Percentiles rank a stretch among this genome's conserved stretches.
phyloP scores from a whole-genome alignment of 2,797 vertebrate species.

The Psittacula echo region DNA sequence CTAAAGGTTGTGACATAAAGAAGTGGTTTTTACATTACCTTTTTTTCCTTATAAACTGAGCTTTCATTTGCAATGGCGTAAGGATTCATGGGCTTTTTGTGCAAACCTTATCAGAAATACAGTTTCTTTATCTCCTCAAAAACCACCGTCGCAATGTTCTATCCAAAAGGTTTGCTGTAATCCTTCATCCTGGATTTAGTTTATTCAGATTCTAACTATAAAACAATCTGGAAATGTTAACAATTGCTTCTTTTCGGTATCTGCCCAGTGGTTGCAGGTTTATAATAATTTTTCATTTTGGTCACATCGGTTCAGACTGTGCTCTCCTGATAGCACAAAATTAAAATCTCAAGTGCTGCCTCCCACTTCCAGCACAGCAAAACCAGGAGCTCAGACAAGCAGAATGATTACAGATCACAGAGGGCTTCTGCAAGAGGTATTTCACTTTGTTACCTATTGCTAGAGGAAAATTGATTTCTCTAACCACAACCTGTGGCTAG shows the following conservation, averaged over 20 bases:
- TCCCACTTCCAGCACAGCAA: background rate
- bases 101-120: conserved; percentile 15
- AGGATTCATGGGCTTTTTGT: background rate
- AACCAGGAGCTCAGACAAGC: background rate
- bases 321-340: background rate
- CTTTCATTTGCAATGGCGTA: background rate
- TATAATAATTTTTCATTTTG: background rate
- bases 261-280: background rate
- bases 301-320: background rate
- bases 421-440: background rate
- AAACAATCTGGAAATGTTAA: conserved; percentile 27
- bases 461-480: conserved; percentile 17
- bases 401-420: background rate
- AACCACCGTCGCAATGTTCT: background rate
- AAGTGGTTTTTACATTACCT: background rate
- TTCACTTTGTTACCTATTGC: background rate
- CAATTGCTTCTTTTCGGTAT: background rate
- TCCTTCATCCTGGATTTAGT: conserved; percentile 20
- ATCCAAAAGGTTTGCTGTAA: background rate
- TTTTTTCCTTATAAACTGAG: background rate
- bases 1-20: background rate
- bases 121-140: conserved; percentile 27
- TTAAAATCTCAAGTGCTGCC: conserved; percentile 10
- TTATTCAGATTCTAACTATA: conserved; percentile 36
- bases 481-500: background rate